A percentile compares a stretch with the other conserved stretches of the same genome.
phyloP scores from a whole-genome alignment of 1,140 invertebrate genomes.

The Drosophila simulans region DNA sequence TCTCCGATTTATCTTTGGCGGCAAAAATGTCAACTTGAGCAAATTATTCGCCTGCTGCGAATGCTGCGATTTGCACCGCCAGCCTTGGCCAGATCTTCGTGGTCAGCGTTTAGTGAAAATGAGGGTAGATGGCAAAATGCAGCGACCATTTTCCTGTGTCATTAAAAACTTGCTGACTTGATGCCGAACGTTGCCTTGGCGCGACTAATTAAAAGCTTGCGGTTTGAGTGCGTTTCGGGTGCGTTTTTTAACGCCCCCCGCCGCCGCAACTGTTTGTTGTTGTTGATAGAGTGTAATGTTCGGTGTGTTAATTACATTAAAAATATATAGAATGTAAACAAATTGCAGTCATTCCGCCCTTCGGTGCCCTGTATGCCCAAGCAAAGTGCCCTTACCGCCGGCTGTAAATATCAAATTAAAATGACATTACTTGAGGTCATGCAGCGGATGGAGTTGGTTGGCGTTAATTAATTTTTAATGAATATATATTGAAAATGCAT shows the following conservation, averaged over 20 bases:
- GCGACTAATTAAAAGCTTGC: slow-evolving; percentile 47
- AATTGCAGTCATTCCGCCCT: not conserved
- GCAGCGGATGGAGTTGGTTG: slow-evolving; percentile 11
- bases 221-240: slow-evolving; percentile 34
- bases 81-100: slow-evolving; percentile 33
- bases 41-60: slow-evolving; percentile 55
- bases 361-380: too few species aligned
- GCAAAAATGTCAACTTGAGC: slow-evolving; percentile 50
- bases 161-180: slow-evolving; percentile 51
- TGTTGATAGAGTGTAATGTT: slow-evolving; percentile 6
- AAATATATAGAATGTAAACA: slow-evolving; percentile 54
- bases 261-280: not conserved
- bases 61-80: slow-evolving; percentile 31
- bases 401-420: slow-evolving; percentile 71
- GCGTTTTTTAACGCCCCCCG: slow-evolving; percentile 21
- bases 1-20: slow-evolving; percentile 24
- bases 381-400: not conserved
- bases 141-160: slow-evolving; percentile 11
- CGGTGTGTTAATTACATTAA: slow-evolving; percentile 67
- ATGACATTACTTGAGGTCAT: slow-evolving; percentile 49
- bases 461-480: slow-evolving; percentile 76
- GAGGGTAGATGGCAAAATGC: slow-evolving; percentile 1
- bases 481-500: slow-evolving; percentile 72
- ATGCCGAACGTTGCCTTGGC: slow-evolving; percentile 28
- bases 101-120: slow-evolving; percentile 45